Conservation (phyloP, 1,140 invertebrate genomes). For the Lamellibrachia luymesi region DNA sequence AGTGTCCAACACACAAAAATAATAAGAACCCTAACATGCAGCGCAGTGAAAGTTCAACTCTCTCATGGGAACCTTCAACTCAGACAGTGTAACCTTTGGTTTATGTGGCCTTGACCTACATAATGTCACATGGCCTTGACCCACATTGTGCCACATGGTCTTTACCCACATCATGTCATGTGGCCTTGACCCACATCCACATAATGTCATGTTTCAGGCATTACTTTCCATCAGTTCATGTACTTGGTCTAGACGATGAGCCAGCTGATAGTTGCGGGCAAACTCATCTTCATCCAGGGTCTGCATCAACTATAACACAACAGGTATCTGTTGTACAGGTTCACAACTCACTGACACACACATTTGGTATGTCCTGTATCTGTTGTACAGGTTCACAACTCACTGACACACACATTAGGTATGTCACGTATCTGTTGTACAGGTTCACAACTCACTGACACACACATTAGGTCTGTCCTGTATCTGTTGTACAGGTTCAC, state of each 20-base stretch:
- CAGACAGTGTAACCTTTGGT: not conserved
- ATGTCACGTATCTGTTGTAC: too few species aligned
- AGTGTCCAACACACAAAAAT: not conserved
- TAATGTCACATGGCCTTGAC: not conserved
- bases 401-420: too few species aligned
- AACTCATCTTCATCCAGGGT: constrained; percentile 98
- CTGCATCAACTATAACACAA: constrained; percentile 73
- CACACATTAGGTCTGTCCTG: too few species aligned
- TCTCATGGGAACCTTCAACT: not conserved
- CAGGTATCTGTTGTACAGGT: constrained; percentile 7
- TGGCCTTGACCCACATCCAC: too few species aligned
- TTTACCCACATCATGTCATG: not conserved
- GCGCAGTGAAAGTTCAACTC: too few species aligned
- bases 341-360: too few species aligned
- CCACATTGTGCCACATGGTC: not conserved
- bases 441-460: too few species aligned
- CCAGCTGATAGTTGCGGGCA: constrained; percentile 91
- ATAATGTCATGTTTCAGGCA: not conserved
- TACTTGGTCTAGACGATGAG: constrained; percentile 62
- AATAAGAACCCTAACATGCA: not conserved
- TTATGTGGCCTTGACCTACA: not conserved
- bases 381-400: too few species aligned
- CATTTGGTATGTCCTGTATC: too few species aligned
- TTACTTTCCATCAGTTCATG: constrained; percentile 46
- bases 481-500: too few species aligned